phyloP scores from a whole-genome alignment of 2,888 invertebrate genomes.

The Eumerus sabulonum region DNA sequence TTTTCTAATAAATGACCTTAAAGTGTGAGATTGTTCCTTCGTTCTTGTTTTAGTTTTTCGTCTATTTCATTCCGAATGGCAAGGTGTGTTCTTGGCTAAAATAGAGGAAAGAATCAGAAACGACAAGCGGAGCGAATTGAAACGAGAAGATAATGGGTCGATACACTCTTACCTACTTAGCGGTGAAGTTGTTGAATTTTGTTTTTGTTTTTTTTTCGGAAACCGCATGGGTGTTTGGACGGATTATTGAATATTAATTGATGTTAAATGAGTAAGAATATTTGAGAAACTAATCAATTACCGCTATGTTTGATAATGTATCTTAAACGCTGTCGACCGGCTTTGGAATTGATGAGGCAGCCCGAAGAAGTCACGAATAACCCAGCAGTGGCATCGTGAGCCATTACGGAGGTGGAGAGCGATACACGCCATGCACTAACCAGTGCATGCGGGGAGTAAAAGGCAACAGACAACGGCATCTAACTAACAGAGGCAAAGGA shows the following conservation, averaged over 20 bases:
- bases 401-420: no score
- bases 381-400: no score
- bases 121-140: not conserved
- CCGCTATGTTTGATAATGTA: constrained; percentile 42
- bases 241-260: constrained; percentile 51
- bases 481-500: no score
- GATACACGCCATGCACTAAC: no score
- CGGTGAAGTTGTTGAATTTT: not conserved
- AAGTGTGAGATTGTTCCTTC: constrained; percentile 15
- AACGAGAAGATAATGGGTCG: constrained; percentile 12
- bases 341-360: no score
- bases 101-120: not conserved
- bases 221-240: constrained; percentile 2
- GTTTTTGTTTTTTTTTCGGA: not conserved
- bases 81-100: constrained; percentile 11
- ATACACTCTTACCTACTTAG: no score
- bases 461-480: no score
- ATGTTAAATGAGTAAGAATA: constrained; percentile 33
- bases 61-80: constrained; percentile 7
- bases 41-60: constrained; percentile 25
- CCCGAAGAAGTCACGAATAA: no score
- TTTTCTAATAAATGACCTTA: constrained; percentile 39
- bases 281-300: constrained; percentile 21
- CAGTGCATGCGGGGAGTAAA: no score
- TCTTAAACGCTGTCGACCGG: constrained; percentile 7